phyloP scores from a whole-genome alignment of 2,797 vertebrate genomes.

The Artibeus lituratus region DNA sequence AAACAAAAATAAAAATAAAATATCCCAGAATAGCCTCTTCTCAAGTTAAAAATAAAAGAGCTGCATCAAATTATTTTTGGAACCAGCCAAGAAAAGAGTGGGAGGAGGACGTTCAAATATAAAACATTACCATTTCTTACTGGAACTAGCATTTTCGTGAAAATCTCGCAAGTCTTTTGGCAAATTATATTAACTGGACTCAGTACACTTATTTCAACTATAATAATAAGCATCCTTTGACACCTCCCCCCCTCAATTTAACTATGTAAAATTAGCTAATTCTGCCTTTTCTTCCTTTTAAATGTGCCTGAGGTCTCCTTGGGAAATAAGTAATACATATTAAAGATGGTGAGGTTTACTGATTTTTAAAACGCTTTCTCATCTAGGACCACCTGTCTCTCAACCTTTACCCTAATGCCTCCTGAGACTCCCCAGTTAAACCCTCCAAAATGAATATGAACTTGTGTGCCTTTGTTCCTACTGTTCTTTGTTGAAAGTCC shows the following conservation, averaged over 20 bases:
- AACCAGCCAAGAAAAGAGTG: background rate
- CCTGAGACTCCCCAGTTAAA: background rate
- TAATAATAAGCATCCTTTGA: background rate
- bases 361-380: background rate
- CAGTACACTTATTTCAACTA: background rate
- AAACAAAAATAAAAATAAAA: slow-evolving; percentile 43
- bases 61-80: slow-evolving; percentile 25
- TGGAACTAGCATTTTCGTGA: background rate
- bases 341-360: background rate
- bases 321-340: background rate
- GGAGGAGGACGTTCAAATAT: background rate
- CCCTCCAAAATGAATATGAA: background rate
- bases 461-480: background rate
- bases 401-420: background rate
- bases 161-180: background rate
- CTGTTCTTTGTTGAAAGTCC: background rate
- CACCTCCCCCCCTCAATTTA: background rate
- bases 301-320: background rate
- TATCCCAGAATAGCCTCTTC: background rate
- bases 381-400: background rate
- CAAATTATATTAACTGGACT: background rate
- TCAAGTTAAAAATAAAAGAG: slow-evolving; percentile 23
- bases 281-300: background rate
- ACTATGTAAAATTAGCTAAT: background rate
- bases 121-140: background rate